Evolutionary conservation across 1,140 invertebrate genomes (phyloP).

Genomic region (Macrostomum lignano): DNA sequence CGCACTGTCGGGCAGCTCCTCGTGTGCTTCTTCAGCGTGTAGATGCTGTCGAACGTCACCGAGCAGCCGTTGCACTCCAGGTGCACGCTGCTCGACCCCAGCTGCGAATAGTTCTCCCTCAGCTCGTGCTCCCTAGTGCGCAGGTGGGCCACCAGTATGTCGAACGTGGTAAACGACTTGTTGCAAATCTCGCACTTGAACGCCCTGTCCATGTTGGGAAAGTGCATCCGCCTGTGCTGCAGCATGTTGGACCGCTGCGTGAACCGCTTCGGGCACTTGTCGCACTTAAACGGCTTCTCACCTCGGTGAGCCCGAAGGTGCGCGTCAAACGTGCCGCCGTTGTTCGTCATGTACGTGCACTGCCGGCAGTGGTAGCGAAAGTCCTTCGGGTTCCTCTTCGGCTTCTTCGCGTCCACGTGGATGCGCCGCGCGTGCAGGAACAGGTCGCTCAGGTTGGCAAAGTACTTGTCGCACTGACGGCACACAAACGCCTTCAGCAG

Average conservation of each 20-base stretch:
- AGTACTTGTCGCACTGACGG: conserved; percentile 6
- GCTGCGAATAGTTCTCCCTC: conserved; percentile 4
- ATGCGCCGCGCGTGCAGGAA: conserved; percentile 4
- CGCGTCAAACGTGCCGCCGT: conserved; percentile 13
- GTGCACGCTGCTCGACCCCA: conserved; percentile 1
- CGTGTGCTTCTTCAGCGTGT: conserved; percentile 5
- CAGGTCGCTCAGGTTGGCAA: conserved; percentile 3
- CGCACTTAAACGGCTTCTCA: conserved; percentile 62
- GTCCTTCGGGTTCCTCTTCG: conserved; percentile 5
- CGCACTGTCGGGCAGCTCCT: conserved; percentile 3
- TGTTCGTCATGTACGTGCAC: conserved; percentile 7
- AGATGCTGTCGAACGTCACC: conserved; percentile 4
- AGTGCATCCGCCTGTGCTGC: conserved; percentile 30
- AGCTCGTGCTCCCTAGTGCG: conserved; percentile 5
- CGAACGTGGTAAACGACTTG: conserved; percentile 4
- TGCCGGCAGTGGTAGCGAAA: conserved; percentile 5
- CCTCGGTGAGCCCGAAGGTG: conserved; percentile 40
- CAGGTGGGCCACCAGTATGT: conserved; percentile 5
- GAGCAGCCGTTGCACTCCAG: conserved; percentile 3
- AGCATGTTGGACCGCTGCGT: conserved; percentile 66
- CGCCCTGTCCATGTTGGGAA: conserved; percentile 3
- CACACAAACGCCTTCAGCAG: conserved; percentile 5
- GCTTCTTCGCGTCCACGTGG: conserved; percentile 5
- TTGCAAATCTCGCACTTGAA: conserved; percentile 6
- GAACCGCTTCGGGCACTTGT: conserved; percentile 65